Evolutionary conservation across 2,888 invertebrate genomes (phyloP).

Genomic region (Diaphora mendica): DNA sequence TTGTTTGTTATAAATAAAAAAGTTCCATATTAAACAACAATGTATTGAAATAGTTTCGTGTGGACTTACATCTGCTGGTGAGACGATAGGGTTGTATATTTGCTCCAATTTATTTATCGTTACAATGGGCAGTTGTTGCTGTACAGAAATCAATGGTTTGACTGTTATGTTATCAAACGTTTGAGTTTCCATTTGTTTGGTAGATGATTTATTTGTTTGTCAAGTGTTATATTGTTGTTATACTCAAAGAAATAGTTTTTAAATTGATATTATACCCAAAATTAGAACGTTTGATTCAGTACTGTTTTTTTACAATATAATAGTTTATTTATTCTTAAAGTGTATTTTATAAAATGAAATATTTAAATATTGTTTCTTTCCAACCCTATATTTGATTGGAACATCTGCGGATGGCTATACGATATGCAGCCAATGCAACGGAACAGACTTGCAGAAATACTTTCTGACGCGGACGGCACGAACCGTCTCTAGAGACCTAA

Average conservation of each 20-base stretch:
- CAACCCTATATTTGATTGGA: conserved; percentile 62
- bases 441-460: conserved; percentile 52
- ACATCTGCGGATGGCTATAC: conserved; percentile 65
- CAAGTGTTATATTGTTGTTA: background rate
- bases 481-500: conserved; percentile 49
- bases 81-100: conserved; percentile 58
- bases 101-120: conserved; percentile 42
- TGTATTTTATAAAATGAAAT: background rate
- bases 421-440: conserved; percentile 53
- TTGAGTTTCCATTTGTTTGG: conserved; percentile 33
- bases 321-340: no score
- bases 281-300: background rate
- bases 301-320: background rate
- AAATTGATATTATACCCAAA: background rate
- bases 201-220: conserved; percentile 29
- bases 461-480: conserved; percentile 31
- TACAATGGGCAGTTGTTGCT: conserved; percentile 38
- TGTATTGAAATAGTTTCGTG: conserved; percentile 66
- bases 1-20: conserved; percentile 77
- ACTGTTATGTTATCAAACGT: conserved; percentile 19
- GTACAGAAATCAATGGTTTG: conserved; percentile 23
- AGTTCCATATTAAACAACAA: conserved; percentile 74
- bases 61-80: conserved; percentile 72
- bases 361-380: background rate
- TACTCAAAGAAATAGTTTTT: background rate